These are phyloP conservation scores for Rhagoletis pomonella DNA, from an alignment of 1,140 invertebrate species.

Conservation along the genomic window DNA sequence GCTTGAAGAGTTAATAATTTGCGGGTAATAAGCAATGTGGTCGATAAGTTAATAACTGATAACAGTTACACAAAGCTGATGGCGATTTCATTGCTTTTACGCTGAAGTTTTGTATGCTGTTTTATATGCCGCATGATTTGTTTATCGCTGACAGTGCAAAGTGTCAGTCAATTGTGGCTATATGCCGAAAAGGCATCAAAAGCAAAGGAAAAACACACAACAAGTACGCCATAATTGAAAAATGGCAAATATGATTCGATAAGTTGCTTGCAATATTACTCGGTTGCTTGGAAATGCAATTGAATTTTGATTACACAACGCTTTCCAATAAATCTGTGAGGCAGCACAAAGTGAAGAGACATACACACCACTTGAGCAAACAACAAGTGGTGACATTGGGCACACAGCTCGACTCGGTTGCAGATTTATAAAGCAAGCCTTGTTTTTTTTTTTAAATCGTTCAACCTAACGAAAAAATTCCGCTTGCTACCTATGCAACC, in stretches of 20 bases:
- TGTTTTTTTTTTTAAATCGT: too few species aligned
- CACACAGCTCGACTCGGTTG: too few species aligned
- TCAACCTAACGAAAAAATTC: background rate
- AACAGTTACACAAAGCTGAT: constrained; percentile 23
- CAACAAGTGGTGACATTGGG: too few species aligned
- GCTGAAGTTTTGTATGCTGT: background rate
- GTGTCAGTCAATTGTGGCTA: background rate
- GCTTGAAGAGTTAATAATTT: background rate
- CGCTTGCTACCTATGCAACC: background rate
- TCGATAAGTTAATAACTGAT: too few species aligned
- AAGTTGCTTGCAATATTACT: background rate
- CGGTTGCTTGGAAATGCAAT: background rate
- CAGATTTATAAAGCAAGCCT: too few species aligned
- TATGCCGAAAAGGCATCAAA: background rate
- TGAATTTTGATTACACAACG: constrained; percentile 35
- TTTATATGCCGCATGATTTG: background rate
- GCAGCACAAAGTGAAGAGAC: background rate
- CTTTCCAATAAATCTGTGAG: background rate
- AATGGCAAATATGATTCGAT: constrained; percentile 11
- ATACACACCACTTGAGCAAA: background rate
- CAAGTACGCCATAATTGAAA: background rate
- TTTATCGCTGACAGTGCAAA: background rate
- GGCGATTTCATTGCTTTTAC: background rate
- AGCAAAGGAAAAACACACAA: background rate
- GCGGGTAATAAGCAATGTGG: constrained; percentile 28